A percentile compares a stretch with the other conserved stretches of the same genome.
phyloP scores from a whole-genome alignment of 2,888 invertebrate species.

The Lycophotia porphyrea region DNA sequence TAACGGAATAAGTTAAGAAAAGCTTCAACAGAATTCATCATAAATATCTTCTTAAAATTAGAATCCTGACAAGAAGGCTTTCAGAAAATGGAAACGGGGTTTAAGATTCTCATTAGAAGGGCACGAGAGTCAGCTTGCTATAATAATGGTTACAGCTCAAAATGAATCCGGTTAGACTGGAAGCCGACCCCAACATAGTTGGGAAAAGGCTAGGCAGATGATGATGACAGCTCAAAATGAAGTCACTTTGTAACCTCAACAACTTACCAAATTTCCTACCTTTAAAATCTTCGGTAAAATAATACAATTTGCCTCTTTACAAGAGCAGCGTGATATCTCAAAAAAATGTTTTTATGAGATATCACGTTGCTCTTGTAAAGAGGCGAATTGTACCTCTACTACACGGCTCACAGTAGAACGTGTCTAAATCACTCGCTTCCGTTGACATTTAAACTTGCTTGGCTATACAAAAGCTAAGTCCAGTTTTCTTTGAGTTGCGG shows the following conservation, averaged over 20 bases:
- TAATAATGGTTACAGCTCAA: background rate
- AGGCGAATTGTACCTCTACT: too few relatives aligned
- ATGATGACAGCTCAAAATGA: background rate
- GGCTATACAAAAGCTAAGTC: background rate
- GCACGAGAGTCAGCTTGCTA: background rate
- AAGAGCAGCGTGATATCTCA: too few relatives aligned
- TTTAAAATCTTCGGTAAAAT: background rate
- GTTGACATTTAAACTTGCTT: slow-evolving; percentile 15
- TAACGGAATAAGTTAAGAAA: background rate
- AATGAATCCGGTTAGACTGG: too few relatives aligned
- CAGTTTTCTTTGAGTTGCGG: background rate
- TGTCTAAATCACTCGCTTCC: background rate
- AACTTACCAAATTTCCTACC: background rate
- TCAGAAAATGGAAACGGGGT: background rate
- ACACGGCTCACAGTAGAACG: background rate
- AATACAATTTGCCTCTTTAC: too few relatives aligned
- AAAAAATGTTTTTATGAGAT: too few relatives aligned
- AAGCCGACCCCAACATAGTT: too few relatives aligned
- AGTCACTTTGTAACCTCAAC: too few relatives aligned
- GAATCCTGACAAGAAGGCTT: background rate
- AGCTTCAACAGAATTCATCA: background rate
- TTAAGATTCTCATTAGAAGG: too few relatives aligned
- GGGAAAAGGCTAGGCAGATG: too few relatives aligned
- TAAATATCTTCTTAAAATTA: background rate
- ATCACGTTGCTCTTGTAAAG: too few relatives aligned